A percentile compares a stretch with the other conserved stretches of the same genome.
Evolutionary conservation across 2,113 vertebrate species (phyloP).

Genomic region (Alouatta palliata): DNA sequence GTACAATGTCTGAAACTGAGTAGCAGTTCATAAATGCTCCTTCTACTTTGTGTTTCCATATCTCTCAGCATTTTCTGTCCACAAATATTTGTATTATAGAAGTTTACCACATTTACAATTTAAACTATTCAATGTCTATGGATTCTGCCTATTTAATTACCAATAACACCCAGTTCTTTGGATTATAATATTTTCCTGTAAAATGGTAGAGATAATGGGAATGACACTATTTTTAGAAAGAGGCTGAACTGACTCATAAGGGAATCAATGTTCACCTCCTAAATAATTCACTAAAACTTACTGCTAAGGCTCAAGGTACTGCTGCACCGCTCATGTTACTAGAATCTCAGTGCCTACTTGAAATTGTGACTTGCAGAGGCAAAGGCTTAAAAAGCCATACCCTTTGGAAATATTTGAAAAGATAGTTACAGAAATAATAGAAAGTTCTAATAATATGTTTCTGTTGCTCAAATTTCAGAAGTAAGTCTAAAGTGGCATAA

Average conservation of each 20-base stretch:
- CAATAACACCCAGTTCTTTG: background rate
- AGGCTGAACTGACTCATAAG: constrained; percentile 49
- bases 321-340: background rate
- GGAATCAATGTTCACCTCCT: constrained; percentile 31
- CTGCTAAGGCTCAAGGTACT: background rate
- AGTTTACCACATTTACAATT: background rate
- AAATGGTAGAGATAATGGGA: constrained; percentile 3
- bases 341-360: background rate
- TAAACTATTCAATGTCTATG: background rate
- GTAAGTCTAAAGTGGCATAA: constrained; percentile 9
- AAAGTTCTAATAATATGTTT: constrained; percentile 39
- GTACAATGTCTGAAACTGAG: background rate
- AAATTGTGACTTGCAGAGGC: constrained; percentile 43
- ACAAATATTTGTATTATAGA: background rate
- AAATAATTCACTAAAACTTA: constrained; percentile 63
- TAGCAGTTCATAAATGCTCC: background rate
- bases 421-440: background rate
- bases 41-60: constrained; percentile 22
- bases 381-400: constrained; percentile 20
- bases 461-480: constrained; percentile 1
- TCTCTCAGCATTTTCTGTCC: background rate
- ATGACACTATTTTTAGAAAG: constrained; percentile 10
- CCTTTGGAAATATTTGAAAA: constrained; percentile 53
- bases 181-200: constrained; percentile 35
- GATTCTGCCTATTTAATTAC: constrained; percentile 1